Evolutionary conservation across 1,140 invertebrate genomes (phyloP), one percentile per base, ranked within the genome.

Genomic region (Copidosoma floridanum): DNA sequence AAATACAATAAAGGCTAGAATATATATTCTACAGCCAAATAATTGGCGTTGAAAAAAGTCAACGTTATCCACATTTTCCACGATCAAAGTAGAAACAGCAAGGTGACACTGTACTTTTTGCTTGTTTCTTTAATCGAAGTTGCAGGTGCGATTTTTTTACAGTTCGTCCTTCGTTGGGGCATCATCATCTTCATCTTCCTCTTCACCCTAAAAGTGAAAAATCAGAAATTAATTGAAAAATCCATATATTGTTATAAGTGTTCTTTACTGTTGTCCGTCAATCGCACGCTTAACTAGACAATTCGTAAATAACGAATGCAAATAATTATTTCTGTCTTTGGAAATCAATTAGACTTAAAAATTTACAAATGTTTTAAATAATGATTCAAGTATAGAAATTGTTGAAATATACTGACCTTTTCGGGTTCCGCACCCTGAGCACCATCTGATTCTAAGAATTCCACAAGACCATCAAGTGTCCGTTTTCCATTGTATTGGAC

Each of bases 401-500:
- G n/a, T 48, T 48, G 68, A 56, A 50, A 56, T 53, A 24, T 6
- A 71, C 60, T 78, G 69, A 89, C 87, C 81, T 88, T 85, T 57
- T 84, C 80, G 23, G 83, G 81, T n/a, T n/a, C n/a, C 37, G 85
- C 84, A 41, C 85, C 84, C 61, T 85, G 85, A 46, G 84, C 84
- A 57, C 89, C 90, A 70, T 85, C 86, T 38, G 84, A 85, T 75
- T 97, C 93, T 43, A 99, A 78, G 84, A 99, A 99, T 81, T 97
- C 93, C 50, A 86, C 84, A 66, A 99, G 85, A 59, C 86, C 96
- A 71, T 96, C 95, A 65, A 99, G 83, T 65, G 95, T 99, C 78
- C 97, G 87, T 73, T 96, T 94, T 53, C 95, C 95, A 73, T 90
- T 92, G 84, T 94, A 99, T 72, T 98, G 93, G 65, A 99, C 85